Evolutionary conservation across 2,888 invertebrate genomes (phyloP), one percentile per base, ranked within the genome.

Genomic region (Salticus scenicus): DNA sequence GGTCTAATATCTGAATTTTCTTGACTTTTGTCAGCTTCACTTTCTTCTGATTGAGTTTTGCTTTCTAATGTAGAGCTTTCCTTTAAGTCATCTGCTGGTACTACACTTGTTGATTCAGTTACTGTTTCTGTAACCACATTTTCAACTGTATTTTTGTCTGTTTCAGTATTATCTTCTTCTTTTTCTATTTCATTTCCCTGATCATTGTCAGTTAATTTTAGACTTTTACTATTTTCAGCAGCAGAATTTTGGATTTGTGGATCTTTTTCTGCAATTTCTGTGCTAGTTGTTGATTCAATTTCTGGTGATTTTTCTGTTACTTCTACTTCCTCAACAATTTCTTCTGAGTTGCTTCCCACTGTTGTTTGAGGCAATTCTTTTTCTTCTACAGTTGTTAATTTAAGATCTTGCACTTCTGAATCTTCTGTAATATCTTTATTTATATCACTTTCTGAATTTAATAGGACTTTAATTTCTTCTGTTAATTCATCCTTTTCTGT

Each of bases 181-280:
- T 74, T 37, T 64, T 51, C 24, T 2, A 31, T 20, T 69, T 24
- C 33, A 14, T 57, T 57, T 24, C 1, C 0, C 12, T 30, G 33
- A 24, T 20, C 24, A 28, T 80, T 66, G 12, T 80, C 12, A 24
- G 72, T 33, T n/a, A 72, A 51, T 17, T 72, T 41, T 17, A 80
- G 67, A 14, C 37, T 72, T 47, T 80, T 80, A 31, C 30, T 17
- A 7, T 72, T 41, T 8, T 66, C 72, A 47, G 66, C 66, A 41
- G 72, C 71, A n/a, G 28, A 57, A 57, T 57, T 71, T n/a, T 73
- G 30, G 10, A 51, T 30, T 7, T 33, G 33, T n/a, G 47, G 37
- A 31, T 10, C 27, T 24, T 28, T 37, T 14, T 5, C 28, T 67
- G 67, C 27, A 51, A 51, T 12, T 33, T 73, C 67, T 28, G 72